A percentile compares a stretch with the other conserved stretches of the same genome.
phyloP scores from a whole-genome alignment of 2,113 vertebrate species.

The Australoheros scitulus region DNA sequence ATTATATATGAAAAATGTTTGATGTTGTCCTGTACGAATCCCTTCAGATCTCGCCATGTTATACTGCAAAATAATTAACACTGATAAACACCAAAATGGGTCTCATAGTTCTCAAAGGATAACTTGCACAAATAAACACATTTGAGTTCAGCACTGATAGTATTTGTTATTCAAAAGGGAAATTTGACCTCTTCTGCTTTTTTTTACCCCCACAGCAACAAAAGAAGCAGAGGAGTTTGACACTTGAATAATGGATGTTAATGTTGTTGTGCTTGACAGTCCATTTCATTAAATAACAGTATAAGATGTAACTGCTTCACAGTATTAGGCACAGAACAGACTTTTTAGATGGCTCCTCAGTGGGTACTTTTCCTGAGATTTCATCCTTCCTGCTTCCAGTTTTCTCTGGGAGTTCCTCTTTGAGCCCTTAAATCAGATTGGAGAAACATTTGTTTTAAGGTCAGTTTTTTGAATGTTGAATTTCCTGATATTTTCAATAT shows the following conservation, averaged over 20 bases:
- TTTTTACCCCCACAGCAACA: not conserved
- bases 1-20: not conserved
- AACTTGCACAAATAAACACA: not conserved
- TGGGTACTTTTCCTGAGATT: not conserved
- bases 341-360: constrained; percentile 43
- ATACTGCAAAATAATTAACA: not conserved
- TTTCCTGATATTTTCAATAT: not conserved
- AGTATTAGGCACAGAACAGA: constrained; percentile 73
- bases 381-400: not conserved
- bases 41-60: not conserved
- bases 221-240: not conserved
- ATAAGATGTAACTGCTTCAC: constrained; percentile 30
- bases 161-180: constrained; percentile 1
- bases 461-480: not conserved
- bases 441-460: not conserved
- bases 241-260: constrained; percentile 6
- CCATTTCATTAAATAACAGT: not conserved
- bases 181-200: not conserved
- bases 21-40: not conserved
- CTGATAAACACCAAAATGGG: not conserved
- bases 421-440: constrained; percentile 45
- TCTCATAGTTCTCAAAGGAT: not conserved
- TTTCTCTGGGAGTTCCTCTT: not conserved
- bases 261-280: not conserved
- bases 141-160: not conserved